These are phyloP conservation scores for Kryptolebias marmoratus DNA, from an alignment of 2,113 vertebrate species.

Conservation along the genomic window DNA sequence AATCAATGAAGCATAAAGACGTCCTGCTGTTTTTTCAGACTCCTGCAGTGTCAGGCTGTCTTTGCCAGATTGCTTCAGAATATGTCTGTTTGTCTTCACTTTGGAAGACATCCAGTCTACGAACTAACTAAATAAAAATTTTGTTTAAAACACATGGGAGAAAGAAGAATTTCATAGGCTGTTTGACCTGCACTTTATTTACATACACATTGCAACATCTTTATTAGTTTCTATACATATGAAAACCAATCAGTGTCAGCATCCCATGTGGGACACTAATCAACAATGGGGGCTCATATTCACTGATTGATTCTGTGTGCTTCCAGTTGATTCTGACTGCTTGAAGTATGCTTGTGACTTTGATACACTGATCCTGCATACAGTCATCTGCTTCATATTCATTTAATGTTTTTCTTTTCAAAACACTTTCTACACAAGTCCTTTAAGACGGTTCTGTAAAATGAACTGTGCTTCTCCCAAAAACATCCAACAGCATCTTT, in stretches of 20 bases:
- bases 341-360: neutral
- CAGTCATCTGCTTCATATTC: no score
- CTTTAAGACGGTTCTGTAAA: no score
- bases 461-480: no score
- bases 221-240: no score
- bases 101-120: neutral
- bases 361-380: neutral
- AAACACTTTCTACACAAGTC: no score
- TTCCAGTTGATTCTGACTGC: no score
- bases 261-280: no score
- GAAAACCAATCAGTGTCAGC: no score
- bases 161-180: neutral
- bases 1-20: constrained; percentile 4
- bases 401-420: no score
- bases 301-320: neutral
- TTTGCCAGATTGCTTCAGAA: constrained; percentile 6
- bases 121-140: neutral
- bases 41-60: constrained; percentile 1
- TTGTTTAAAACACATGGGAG: neutral
- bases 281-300: neutral
- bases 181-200: no score
- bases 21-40: constrained; percentile 2
- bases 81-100: neutral
- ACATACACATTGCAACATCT: no score
- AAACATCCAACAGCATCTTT: no score